Evolutionary conservation across 2,888 invertebrate species (phyloP).

Genomic region (Drosophila lacicola): DNA sequence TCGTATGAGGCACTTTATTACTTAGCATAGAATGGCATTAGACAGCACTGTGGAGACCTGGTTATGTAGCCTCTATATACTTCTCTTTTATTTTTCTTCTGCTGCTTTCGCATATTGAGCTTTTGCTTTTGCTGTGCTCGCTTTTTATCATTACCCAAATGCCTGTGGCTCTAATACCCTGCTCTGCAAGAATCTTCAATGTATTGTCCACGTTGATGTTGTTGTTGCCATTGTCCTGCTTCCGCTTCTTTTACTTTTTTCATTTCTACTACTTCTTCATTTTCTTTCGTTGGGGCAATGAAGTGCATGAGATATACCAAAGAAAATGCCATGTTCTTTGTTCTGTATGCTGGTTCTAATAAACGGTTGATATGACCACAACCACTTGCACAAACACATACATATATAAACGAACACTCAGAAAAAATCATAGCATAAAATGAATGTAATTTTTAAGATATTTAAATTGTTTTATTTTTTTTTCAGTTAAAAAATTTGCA

Average conservation of each 20-base stretch:
- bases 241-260: constrained; percentile 33
- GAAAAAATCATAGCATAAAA: not conserved
- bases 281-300: constrained; percentile 60
- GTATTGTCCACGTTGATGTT: constrained; percentile 47
- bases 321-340: constrained; percentile 62
- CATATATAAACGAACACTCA: constrained; percentile 6
- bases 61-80: constrained; percentile 22
- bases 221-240: constrained; percentile 14
- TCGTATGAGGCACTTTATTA: constrained; percentile 66
- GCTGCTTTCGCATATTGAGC: constrained; percentile 7
- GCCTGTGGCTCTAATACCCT: constrained; percentile 70
- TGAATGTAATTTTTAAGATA: too few relatives aligned
- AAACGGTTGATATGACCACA: constrained; percentile 60
- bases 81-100: constrained; percentile 23
- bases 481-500: too few relatives aligned
- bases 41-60: constrained; percentile 9
- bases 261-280: constrained; percentile 4
- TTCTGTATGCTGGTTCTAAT: constrained; percentile 59
- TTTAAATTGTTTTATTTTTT: too few relatives aligned
- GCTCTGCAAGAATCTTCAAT: constrained; percentile 67
- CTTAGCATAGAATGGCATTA: constrained; percentile 62
- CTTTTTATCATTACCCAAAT: constrained; percentile 66
- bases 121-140: constrained; percentile 40
- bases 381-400: constrained; percentile 14
- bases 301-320: constrained; percentile 74